A percentile compares a stretch with the other conserved stretches of the same genome.
Conservation (phyloP, 2,113 vertebrate genomes). For the Toxotes chatareus region DNA sequence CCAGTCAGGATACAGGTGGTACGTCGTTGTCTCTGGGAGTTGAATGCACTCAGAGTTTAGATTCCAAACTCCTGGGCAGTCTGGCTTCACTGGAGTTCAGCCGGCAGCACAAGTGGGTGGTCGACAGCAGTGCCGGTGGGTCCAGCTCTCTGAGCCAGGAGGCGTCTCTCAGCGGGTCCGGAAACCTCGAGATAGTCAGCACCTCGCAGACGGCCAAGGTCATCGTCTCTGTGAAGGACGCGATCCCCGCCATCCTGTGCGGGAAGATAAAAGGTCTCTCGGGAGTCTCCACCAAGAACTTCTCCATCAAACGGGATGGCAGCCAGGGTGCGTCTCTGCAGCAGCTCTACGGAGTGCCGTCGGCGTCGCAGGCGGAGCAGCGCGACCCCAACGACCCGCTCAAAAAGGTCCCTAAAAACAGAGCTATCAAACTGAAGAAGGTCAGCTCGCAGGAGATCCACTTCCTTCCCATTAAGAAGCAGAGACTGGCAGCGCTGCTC, state of each 20-base stretch:
- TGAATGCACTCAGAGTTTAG: constrained; percentile 79
- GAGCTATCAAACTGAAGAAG: constrained; percentile 98
- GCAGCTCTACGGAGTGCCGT: constrained; percentile 87
- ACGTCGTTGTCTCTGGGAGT: constrained; percentile 77
- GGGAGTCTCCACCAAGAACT: constrained; percentile 98
- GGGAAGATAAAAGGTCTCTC: constrained; percentile 97
- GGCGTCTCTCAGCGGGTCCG: constrained; percentile 82
- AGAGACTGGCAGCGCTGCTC: constrained; percentile 95
- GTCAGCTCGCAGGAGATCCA: constrained; percentile 98
- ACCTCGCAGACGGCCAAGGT: constrained; percentile 96
- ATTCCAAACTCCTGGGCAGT: constrained; percentile 82
- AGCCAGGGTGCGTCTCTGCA: constrained; percentile 90
- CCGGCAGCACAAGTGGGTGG: constrained; percentile 90
- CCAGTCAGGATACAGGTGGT: constrained; percentile 68
- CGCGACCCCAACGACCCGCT: constrained; percentile 86
- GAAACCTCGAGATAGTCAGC: constrained; percentile 91
- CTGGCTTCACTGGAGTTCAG: constrained; percentile 86
- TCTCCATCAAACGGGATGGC: constrained; percentile 96
- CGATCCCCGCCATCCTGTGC: constrained; percentile 95
- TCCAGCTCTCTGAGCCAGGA: constrained; percentile 78
- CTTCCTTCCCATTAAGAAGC: constrained; percentile 98
- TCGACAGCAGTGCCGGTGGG: constrained; percentile 80
- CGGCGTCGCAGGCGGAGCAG: constrained; percentile 86
- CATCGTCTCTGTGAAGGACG: constrained; percentile 96
- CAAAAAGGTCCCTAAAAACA: constrained; percentile 92